phyloP scores from a whole-genome alignment of 1,140 invertebrate species.

The Galendromus occidentalis region DNA sequence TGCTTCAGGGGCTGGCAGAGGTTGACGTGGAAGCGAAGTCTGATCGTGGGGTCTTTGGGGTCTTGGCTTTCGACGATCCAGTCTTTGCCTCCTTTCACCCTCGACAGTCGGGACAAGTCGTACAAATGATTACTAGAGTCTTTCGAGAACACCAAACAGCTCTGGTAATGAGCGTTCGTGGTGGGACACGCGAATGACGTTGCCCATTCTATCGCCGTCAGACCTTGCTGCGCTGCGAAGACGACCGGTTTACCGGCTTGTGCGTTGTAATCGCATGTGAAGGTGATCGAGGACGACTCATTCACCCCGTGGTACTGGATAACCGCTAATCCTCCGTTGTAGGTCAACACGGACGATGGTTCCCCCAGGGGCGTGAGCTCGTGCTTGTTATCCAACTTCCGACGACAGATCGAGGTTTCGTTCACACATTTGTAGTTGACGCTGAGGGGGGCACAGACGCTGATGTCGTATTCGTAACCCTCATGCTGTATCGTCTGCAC shows the following conservation, averaged over 20 bases:
- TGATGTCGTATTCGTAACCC: constrained; percentile 25
- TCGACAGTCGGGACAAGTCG: constrained; percentile 12
- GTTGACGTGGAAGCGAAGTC: constrained; percentile 25
- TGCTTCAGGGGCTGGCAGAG: constrained; percentile 24
- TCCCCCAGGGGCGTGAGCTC: background rate
- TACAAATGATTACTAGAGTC: constrained; percentile 26
- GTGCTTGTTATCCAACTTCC: background rate
- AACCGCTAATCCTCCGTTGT: background rate
- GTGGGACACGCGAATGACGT: constrained; percentile 26
- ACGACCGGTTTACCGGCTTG: constrained; percentile 24
- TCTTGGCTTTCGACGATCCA: constrained; percentile 23
- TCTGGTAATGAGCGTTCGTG: constrained; percentile 22
- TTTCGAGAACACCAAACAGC: constrained; percentile 20
- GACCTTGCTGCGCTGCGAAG: constrained; percentile 21
- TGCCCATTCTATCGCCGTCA: constrained; percentile 27
- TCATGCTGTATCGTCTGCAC: constrained; percentile 18
- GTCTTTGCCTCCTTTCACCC: constrained; percentile 23
- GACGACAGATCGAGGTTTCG: background rate
- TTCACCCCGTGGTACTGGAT: background rate
- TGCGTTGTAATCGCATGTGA: constrained; percentile 26
- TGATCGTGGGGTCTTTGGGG: constrained; percentile 17
- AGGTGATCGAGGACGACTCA: constrained; percentile 23
- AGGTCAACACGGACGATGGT: background rate
- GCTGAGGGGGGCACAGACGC: constrained; percentile 26
- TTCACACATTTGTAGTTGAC: constrained; percentile 9